These are phyloP conservation scores for Archaeoteleia sp. DNA, from an alignment of 2,888 invertebrate genomes.

Conservation along the genomic window DNA sequence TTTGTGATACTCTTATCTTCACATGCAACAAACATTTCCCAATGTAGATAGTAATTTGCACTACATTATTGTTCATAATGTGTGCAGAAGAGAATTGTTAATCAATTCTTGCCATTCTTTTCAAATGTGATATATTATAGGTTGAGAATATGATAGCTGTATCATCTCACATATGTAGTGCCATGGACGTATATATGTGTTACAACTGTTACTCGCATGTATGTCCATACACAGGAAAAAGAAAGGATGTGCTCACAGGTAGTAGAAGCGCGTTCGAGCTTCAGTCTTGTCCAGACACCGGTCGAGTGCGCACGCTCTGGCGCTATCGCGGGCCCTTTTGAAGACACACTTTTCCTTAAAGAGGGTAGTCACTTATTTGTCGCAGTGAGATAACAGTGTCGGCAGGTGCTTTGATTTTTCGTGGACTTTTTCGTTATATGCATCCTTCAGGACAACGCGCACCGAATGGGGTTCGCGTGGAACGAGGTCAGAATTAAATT, in stretches of 20 bases:
- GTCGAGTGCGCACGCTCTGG: constrained; percentile 60
- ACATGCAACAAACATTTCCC: too few species aligned
- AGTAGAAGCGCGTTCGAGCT: constrained; percentile 57
- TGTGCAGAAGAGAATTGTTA: too few species aligned
- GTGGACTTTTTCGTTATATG: constrained; percentile 61
- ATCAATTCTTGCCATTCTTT: too few species aligned
- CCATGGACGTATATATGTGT: neutral
- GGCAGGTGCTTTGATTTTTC: constrained; percentile 28
- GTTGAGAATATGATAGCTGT: too few species aligned
- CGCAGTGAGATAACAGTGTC: constrained; percentile 30
- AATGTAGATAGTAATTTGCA: too few species aligned
- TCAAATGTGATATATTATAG: neutral
- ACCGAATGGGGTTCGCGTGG: constrained; percentile 70
- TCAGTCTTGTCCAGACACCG: constrained; percentile 66
- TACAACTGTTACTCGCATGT: constrained; percentile 29
- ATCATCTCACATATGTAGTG: neutral
- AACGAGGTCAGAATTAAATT: constrained; percentile 68
- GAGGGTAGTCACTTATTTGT: constrained; percentile 2
- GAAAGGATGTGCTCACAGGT: constrained; percentile 57
- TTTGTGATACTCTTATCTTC: too few species aligned
- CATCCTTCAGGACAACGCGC: constrained; percentile 60
- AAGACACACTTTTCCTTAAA: neutral
- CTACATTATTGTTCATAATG: too few species aligned
- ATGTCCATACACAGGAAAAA: constrained; percentile 31
- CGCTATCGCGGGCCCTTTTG: constrained; percentile 30